Evolutionary conservation across 2,113 vertebrate species (phyloP).

Genomic region (Oxyura jamaicensis): DNA sequence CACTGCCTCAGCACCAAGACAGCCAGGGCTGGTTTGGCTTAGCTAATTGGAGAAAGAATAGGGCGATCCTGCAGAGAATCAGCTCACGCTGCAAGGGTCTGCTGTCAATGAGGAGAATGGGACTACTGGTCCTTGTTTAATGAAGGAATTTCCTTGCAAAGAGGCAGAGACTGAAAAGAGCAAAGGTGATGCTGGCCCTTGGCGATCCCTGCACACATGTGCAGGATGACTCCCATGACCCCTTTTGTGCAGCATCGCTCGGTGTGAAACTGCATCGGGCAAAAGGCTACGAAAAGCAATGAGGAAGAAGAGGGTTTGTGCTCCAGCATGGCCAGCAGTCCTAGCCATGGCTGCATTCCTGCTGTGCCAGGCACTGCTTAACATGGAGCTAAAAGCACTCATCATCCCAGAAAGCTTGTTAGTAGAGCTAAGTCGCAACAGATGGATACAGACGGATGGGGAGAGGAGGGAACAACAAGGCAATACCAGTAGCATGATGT

Average conservation of each 20-base stretch:
- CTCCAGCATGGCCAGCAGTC: accelerated
- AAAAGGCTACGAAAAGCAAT: background rate
- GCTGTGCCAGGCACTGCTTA: background rate
- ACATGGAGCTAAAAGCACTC: background rate
- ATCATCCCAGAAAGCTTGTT: background rate
- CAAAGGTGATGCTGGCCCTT: background rate
- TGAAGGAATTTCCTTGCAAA: background rate
- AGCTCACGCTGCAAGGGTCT: background rate
- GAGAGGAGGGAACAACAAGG: slow-evolving; percentile 9
- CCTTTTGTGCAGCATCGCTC: background rate
- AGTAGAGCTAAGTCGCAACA: background rate
- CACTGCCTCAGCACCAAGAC: background rate
- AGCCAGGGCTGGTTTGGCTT: background rate
- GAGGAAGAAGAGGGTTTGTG: background rate
- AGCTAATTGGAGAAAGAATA: background rate
- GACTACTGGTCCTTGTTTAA: background rate
- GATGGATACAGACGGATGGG: slow-evolving; percentile 51
- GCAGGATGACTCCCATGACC: background rate
- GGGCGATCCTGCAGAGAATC: background rate
- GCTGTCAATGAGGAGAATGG: background rate
- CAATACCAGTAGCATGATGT: background rate
- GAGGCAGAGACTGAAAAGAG: background rate
- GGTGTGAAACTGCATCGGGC: background rate
- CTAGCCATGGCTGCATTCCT: background rate
- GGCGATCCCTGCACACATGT: background rate